Conservation (phyloP, 2,888 invertebrate genomes). For the Agriopis aurantiaria region DNA sequence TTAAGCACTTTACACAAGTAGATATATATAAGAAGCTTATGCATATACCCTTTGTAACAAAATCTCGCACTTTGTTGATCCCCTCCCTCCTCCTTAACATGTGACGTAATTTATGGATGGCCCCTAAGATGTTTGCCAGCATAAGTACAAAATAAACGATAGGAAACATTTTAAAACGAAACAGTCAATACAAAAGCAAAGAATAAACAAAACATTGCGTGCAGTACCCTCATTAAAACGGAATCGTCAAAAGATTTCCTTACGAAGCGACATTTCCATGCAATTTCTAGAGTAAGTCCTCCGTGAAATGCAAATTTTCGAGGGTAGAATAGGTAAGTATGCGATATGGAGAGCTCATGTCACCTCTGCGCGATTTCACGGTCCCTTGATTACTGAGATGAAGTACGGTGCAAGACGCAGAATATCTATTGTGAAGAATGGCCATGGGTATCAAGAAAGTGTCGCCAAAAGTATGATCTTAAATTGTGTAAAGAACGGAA, state of each 20-base stretch:
- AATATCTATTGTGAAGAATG: background rate
- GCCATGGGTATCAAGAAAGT: background rate
- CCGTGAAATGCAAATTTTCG: constrained; percentile 31
- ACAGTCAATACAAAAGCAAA: no score
- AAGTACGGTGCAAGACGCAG: constrained; percentile 16
- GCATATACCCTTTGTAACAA: no score
- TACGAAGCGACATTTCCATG: constrained; percentile 21
- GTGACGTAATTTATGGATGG: no score
- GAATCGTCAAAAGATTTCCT: constrained; percentile 12
- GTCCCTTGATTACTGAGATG: constrained; percentile 20
- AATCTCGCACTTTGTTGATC: no score
- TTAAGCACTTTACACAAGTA: no score
- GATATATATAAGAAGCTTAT: no score
- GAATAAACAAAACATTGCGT: background rate
- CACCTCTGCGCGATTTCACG: constrained; percentile 30
- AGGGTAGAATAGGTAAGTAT: constrained; percentile 14
- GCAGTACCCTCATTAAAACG: constrained; percentile 9
- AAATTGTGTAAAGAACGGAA: background rate
- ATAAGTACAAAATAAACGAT: no score
- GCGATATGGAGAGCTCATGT: constrained; percentile 15
- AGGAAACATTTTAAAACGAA: no score
- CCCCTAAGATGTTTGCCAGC: no score
- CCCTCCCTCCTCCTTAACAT: no score
- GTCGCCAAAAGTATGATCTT: constrained; percentile 6
- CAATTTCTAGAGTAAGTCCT: constrained; percentile 28